Base-by-base conservation (phyloP, 1,140 invertebrate species). In the Euglossa dilemma region DNA sequence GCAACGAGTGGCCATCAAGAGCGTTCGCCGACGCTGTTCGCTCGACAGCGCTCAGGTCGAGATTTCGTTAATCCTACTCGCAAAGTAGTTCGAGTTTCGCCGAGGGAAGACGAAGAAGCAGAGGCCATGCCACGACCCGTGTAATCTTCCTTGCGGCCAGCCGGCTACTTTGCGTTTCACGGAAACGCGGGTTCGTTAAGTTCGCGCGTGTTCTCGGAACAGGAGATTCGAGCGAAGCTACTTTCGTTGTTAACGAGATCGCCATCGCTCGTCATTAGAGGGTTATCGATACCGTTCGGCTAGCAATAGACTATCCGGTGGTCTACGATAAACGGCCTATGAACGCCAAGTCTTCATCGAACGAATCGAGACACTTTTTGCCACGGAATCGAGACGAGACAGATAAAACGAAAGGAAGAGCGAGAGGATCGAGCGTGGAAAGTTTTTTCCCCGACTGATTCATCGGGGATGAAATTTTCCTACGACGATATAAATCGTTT, bases 51-150 rank as follows among this genome's bases (percentile, higher is more conserved):
- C 43, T 69, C 66, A 25, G 54, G 59, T 45, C 72, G 76, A 85
- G 86, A 74, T 88, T 88, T 88, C 83, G 82, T 88, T 88, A 88
- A 88, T 88, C 87, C 86, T 88, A 88, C 85, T 88, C 83, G 88
- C 67, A 84, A 87, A 85, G 83, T 64, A 85, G 74, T 83, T 87
- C 77, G 36, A 80, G 72, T 87, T 88, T 85, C 86, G 63, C 43
- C 36, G 56, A 14, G 56, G 11, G 59, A 57, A 76, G 50, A 57
- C 47, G 20, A 9, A 25, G 45, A 25, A 47, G 45, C 18, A 23
- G 16, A 14, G 4, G 43, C 14, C 8, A 3, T 9, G 45, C 8
- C 66, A 47, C 61, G 56, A 74, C 74, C 78, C 78, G 69, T 78
- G 78, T 86, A 86, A 86, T 86, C 83, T 82, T 45, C 47, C 61